A percentile compares a stretch with the other conserved stretches of the same genome.
These are phyloP conservation scores for Nycticebus coucang DNA, from an alignment of 2,113 vertebrate species.

Conservation along the genomic window DNA sequence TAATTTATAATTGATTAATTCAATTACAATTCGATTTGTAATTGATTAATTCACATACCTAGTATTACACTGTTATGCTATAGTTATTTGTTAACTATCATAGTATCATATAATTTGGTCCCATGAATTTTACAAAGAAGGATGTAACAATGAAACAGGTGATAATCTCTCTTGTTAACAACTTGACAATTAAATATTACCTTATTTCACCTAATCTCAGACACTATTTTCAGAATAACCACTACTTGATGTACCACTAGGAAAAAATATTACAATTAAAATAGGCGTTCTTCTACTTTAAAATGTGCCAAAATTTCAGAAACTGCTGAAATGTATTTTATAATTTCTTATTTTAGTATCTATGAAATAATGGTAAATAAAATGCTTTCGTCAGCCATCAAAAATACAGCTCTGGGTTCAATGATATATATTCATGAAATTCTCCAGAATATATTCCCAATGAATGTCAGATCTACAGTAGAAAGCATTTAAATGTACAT, in stretches of 20 bases:
- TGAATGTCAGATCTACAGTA: neutral
- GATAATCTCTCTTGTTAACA: neutral
- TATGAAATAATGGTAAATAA: neutral
- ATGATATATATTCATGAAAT: neutral
- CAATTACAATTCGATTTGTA: neutral
- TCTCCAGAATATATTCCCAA: neutral
- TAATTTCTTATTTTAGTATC: neutral
- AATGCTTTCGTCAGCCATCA: neutral
- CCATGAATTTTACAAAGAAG: conserved; percentile 4
- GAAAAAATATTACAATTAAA: conserved; percentile 8
- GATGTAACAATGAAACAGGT: neutral
- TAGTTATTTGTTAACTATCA: neutral
- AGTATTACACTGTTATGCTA: neutral
- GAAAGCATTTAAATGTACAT: neutral
- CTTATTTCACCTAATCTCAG: conserved; percentile 8
- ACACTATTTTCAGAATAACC: neutral
- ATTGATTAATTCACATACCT: conserved; percentile 32
- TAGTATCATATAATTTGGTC: neutral
- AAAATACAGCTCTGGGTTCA: neutral
- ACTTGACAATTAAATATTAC: neutral
- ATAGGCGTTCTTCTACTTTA: neutral
- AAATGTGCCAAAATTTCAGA: neutral
- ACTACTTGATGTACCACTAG: neutral
- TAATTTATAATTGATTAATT: conserved; percentile 27
- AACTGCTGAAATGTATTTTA: neutral